These are phyloP conservation scores for Petrolisthes cinctipes DNA, from an alignment of 2,888 invertebrate species.

Conservation along the genomic window DNA sequence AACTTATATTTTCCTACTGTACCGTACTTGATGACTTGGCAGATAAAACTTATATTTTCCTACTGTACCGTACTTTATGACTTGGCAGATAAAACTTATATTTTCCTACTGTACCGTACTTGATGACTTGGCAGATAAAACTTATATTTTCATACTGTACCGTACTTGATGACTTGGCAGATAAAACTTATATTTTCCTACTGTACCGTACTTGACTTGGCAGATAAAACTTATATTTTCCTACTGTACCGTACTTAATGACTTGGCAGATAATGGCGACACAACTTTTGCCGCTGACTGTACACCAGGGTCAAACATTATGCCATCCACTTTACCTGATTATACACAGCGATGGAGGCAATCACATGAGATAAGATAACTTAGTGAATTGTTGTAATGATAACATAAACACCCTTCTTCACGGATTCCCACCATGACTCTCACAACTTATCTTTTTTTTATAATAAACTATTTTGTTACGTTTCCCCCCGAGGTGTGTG, in stretches of 20 bases:
- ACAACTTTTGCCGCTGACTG: too few relatives aligned
- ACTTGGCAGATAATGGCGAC: neutral
- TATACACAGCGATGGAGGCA: too few relatives aligned
- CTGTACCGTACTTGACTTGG: neutral
- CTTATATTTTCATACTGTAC: neutral
- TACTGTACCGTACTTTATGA: neutral
- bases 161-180: neutral
- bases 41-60: neutral
- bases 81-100: too few relatives aligned
- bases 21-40: neutral
- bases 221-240: neutral
- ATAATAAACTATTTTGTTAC: too few relatives aligned
- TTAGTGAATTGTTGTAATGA: too few relatives aligned
- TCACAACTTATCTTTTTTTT: too few relatives aligned
- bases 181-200: neutral
- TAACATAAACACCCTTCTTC: too few relatives aligned
- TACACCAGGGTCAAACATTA: too few relatives aligned
- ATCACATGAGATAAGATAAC: too few relatives aligned
- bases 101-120: neutral
- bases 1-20: neutral
- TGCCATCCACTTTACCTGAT: too few relatives aligned
- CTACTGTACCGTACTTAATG: neutral
- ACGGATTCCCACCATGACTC: too few relatives aligned
- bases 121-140: neutral
- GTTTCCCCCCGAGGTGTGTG: too few relatives aligned